Base-by-base conservation (phyloP, 2,888 invertebrate species). In the Cataglyphis livida region DNA sequence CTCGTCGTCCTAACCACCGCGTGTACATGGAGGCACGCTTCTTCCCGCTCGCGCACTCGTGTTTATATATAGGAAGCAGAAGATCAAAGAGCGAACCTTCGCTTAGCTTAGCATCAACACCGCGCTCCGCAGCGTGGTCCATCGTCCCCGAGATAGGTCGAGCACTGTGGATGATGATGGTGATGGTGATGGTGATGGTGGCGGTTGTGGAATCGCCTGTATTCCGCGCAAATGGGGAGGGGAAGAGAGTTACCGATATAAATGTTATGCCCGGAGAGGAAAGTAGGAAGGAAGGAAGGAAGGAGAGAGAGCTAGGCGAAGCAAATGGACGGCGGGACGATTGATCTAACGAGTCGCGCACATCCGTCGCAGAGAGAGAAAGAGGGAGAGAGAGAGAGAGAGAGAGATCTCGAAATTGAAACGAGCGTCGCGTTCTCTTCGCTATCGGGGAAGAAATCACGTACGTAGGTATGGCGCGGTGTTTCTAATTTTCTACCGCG, bases 31-130 rank as follows among this genome's bases (percentile, higher is more conserved):
- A 51, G 38, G 78, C 84, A n/a, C 73, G 59, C 25, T 79, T 54
- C 64, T 57, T 74, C 74, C 59, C 81, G 12, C 74, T 76, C 79
- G 76, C 82, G 62, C 66, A 84, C 88, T 88, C 89, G 91, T 92
- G 93, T 93, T 93, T 94, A 94, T 94, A 93, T 93, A 93, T 94
- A 94, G 93, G 92, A 93, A 93, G 91, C 92, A 88, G 90, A 93
- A 94, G 94, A 94, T 94, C 94, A 94, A 94, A 94, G 94, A 93
- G 91, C 91, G 91, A 92, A 88, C 88, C 92, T 93, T 92, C 92
- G 93, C 91, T 91, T 91, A 91, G 91, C 92, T 93, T 89, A 91
- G 91, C 93, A 92, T 93, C 91, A 90, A 90, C 91, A 90, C 89
- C 90, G 89, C 90, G 89, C 88, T 87, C 83, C 89, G 90, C 25